Evolutionary conservation across 2,797 vertebrate species (phyloP).

Genomic region (Rallus crepitans): DNA sequence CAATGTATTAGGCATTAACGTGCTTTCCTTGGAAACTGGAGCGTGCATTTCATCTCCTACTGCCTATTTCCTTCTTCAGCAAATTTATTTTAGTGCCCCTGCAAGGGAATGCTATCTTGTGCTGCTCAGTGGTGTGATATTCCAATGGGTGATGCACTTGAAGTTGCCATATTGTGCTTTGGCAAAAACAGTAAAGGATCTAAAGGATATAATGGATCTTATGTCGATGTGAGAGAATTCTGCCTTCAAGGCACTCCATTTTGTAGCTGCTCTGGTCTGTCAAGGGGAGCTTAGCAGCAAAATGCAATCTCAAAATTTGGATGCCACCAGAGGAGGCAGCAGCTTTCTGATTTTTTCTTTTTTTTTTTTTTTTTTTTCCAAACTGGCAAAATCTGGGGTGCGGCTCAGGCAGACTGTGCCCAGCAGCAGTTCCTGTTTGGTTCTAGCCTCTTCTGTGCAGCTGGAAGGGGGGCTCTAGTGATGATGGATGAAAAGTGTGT

Average conservation of each 20-base stretch:
- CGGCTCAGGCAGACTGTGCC: background rate
- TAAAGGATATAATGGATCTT: background rate
- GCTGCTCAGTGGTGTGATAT: background rate
- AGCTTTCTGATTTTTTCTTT: background rate
- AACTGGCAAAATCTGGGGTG: background rate
- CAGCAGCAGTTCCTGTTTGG: background rate
- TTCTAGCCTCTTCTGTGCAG: background rate
- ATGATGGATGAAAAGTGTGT: background rate
- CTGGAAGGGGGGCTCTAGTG: background rate
- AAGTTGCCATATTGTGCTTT: background rate
- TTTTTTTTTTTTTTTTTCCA: background rate
- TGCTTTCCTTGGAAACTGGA: conserved; percentile 60
- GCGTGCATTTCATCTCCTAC: conserved; percentile 1
- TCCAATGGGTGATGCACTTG: background rate
- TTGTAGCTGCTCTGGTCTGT: background rate
- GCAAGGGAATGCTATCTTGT: background rate
- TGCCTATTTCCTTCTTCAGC: conserved; percentile 31
- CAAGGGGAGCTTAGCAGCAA: background rate
- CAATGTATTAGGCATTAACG: background rate
- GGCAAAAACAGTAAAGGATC: background rate
- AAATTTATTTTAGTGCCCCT: background rate
- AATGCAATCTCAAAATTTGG: background rate
- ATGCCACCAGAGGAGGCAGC: background rate
- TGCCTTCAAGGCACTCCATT: background rate
- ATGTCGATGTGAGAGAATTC: background rate